Conservation (phyloP, 2,888 invertebrate genomes). For the Chrysolina haemoptera region DNA sequence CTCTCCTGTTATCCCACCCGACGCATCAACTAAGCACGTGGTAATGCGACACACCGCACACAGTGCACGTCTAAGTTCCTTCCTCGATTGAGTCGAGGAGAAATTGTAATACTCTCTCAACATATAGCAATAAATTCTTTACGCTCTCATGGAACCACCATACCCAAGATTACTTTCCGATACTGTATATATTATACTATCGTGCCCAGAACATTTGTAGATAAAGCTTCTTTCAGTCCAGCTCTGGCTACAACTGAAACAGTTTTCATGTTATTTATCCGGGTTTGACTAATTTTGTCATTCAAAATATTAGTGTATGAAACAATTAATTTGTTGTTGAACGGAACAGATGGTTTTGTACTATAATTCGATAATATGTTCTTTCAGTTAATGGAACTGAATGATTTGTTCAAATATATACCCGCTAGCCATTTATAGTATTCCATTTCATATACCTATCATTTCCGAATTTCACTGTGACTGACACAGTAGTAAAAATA, state of each 20-base stretch:
- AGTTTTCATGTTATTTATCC: background rate
- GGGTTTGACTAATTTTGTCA: background rate
- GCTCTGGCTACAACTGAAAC: background rate
- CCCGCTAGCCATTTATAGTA: background rate
- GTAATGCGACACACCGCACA: too few species aligned
- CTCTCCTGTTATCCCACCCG: too few species aligned
- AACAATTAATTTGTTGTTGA: conserved; percentile 3
- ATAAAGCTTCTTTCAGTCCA: too few species aligned
- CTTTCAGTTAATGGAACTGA: background rate
- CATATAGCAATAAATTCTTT: too few species aligned
- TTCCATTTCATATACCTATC: background rate
- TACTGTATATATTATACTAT: too few species aligned
- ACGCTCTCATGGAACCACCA: too few species aligned
- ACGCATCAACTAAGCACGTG: too few species aligned
- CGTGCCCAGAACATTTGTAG: too few species aligned
- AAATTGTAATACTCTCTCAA: too few species aligned
- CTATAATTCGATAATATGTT: conserved; percentile 6
- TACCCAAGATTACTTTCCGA: too few species aligned
- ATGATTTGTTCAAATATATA: conserved; percentile 3
- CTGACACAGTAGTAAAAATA: background rate
- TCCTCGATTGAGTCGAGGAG: too few species aligned
- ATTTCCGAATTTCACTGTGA: background rate
- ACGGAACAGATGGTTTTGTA: background rate
- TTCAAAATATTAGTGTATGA: background rate
- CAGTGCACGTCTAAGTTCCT: too few species aligned